These are phyloP conservation scores for Mesoclemmys tuberculata DNA, from an alignment of 2,113 vertebrate genomes.

Conservation along the genomic window DNA sequence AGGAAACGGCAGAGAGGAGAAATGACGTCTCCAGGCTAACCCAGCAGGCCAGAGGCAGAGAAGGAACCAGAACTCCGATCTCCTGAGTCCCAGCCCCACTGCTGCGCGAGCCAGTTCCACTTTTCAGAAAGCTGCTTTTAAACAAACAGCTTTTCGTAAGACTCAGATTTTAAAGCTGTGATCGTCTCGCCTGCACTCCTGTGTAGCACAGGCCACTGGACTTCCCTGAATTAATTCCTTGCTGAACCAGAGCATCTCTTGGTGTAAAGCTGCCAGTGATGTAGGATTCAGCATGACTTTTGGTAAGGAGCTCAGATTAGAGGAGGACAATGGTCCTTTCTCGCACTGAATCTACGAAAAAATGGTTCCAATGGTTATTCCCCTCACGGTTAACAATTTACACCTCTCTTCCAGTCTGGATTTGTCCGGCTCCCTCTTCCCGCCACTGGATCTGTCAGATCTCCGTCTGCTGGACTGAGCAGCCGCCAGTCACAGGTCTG, in stretches of 20 bases:
- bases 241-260: neutral
- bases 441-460: neutral
- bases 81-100: neutral
- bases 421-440: too few species aligned
- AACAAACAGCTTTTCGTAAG: neutral
- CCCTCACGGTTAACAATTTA: neutral
- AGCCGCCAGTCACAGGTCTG: neutral
- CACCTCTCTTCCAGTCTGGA: neutral
- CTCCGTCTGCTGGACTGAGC: neutral
- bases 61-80: neutral
- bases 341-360: neutral
- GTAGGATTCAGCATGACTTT: neutral
- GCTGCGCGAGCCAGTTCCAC: neutral
- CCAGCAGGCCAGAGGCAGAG: neutral
- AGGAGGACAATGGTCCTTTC: neutral
- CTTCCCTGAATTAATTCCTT: neutral
- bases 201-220: neutral
- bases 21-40: neutral
- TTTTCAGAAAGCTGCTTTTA: neutral
- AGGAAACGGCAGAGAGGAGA: neutral
- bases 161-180: neutral
- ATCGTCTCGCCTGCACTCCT: neutral
- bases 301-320: neutral
- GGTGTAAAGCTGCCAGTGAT: neutral
- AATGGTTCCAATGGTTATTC: neutral